Evolutionary conservation across 2,888 invertebrate genomes (phyloP), one percentile per base, ranked within the genome.

Genomic region (Drosophila conformis): DNA sequence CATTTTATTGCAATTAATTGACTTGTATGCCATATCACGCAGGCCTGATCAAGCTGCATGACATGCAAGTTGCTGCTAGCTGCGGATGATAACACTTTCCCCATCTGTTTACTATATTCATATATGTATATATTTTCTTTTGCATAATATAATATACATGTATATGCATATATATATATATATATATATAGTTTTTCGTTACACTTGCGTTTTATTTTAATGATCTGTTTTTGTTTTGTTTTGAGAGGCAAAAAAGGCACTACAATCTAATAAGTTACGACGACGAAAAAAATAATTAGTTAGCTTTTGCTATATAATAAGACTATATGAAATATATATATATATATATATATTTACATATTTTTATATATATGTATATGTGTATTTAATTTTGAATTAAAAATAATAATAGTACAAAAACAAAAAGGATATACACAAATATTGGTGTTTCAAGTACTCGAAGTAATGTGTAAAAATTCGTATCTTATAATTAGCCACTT

Each of bases 191-290:
- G 74, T 70, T 80, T 8, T 62, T 76, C 72, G 64, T 75, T 79
- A 69, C 62, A 78, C 71, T 72, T 77, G 67, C 65, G 53, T 62
- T 69, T 73, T 66, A 68, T 52, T 25, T 61, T 68, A 5, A 58
- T 75, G 57, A 56, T 70, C 71, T 64, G 11, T 42, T 69, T 69
- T 62, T 46, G 62, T 73, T 84, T 77, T 68, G 57, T 69, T 76
- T 80, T 78, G 79, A 80, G 86, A 83, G 91, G 86, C 86, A 90
- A 90, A 90, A 90, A 91, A 90, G 90, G 91, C 90, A 90, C 91
- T 91, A 91, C 90, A 84, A 90, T 86, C 91, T 91, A 91, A 88
- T 79, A 83, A 83, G 82, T 83, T 91, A 87, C 75, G 84, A 89
- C 79, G 74, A 79, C 59, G 76, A 71, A 73, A 72, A 60, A 71